Base-by-base conservation (phyloP, 1,140 invertebrate species). In the Dufourea novaeangliae region DNA sequence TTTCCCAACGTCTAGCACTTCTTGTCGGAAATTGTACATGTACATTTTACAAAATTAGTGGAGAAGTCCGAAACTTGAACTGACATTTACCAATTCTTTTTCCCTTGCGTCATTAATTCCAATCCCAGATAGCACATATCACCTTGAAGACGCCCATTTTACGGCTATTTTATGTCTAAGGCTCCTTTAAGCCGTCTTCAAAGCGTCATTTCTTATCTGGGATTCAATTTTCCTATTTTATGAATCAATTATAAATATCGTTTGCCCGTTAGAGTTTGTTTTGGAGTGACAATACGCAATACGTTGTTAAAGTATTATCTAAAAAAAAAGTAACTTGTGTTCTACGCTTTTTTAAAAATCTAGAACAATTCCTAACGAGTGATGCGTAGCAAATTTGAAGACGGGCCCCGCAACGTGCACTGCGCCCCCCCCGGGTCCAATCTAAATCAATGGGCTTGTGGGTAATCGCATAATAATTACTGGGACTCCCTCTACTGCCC, bases 401-500 rank as follows among this genome's bases (percentile, higher is more conserved):
- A 59, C 52, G 81, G 81, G 77, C 77, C 77, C 77, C 11, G 66
- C 46, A 50, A 62, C 81, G 50, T 61, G 37, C 59, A 59, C 57
- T 67, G 52, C 54, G 52, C 86, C 84, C 89, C 84, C 89, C 87
- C 89, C 83, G 86, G 85, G 87, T 84, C 83, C 89, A 90, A 91
- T 92, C 91, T 92, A 92, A 92, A 92, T 92, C 91, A 92, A 92
- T 92, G 90, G 89, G 86, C 90, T 92, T 92, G 91, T 92, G 91
- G 91, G 90, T 92, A 92, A 92, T 92, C 91, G 91, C 89, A 92
- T 92, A 92, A 92, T 92, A 92, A 92, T 92, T 92, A 92, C 90
- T 82, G 78, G 84, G 88, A 90, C 90, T 86, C 90, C 90, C 90
- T 84, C 86, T 88, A 88, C 86, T 72, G 87, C 83, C 86, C 91